Evolutionary conservation across 2,113 vertebrate genomes (phyloP).

Genomic region (Spea multiplicata): DNA sequence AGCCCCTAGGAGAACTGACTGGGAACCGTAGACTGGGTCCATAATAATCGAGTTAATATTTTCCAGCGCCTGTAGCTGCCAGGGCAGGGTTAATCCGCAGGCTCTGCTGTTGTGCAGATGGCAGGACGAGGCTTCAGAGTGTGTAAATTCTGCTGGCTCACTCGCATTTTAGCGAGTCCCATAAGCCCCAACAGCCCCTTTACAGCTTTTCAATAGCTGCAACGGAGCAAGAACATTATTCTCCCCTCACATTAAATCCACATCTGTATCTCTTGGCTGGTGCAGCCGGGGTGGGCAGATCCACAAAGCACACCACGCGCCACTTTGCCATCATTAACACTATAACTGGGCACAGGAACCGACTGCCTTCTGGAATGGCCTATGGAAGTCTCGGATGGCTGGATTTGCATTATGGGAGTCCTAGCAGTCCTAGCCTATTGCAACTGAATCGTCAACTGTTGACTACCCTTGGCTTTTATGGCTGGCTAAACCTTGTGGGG

Average conservation of each 20-base stretch:
- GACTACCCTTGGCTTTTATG: no score
- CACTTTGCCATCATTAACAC: not conserved
- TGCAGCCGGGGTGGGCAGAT: not conserved
- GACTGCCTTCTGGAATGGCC: no score
- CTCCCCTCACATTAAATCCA: conserved; percentile 39
- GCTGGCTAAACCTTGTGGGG: no score
- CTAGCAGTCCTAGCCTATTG: no score
- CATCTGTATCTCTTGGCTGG: conserved; percentile 43
- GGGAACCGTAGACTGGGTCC: not conserved
- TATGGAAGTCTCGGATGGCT: no score
- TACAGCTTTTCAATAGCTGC: conserved; percentile 41
- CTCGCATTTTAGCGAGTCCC: conserved; percentile 40
- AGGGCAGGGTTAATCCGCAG: conserved; percentile 18
- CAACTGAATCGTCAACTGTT: no score
- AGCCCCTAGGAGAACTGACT: not conserved
- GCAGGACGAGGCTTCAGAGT: conserved; percentile 4
- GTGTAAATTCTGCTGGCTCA: conserved; percentile 46
- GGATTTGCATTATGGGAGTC: no score
- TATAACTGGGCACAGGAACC: no score
- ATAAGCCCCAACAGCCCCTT: conserved; percentile 38
- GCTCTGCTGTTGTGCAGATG: conserved; percentile 28
- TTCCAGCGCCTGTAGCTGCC: not conserved
- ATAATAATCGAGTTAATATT: conserved; percentile 6
- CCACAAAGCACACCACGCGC: not conserved
- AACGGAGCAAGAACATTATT: conserved; percentile 27